Conservation (phyloP, 2,888 invertebrate genomes). For the Andrena camellia region DNA sequence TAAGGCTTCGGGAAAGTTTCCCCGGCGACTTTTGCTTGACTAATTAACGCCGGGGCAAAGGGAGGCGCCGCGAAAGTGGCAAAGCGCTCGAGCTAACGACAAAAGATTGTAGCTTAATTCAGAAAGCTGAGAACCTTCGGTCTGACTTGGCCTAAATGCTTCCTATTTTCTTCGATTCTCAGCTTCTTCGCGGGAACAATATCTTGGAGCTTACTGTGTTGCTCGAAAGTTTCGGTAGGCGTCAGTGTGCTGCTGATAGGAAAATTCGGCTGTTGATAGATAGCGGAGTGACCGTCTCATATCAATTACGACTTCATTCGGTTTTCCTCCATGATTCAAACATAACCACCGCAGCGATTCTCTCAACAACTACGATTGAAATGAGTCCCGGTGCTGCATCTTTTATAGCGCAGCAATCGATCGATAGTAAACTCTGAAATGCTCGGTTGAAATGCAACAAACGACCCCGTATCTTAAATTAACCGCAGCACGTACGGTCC, state of each 20-base stretch:
- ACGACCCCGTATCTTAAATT: constrained; percentile 14
- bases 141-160: neutral
- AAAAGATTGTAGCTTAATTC: constrained; percentile 5
- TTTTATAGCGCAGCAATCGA: neutral
- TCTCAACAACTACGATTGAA: neutral
- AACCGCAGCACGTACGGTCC: constrained; percentile 8
- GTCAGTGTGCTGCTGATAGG: too few relatives aligned
- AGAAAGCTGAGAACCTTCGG: neutral
- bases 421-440: neutral
- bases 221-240: neutral
- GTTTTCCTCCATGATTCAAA: too few relatives aligned
- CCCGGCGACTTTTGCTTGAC: constrained; percentile 20
- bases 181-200: neutral
- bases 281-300: too few relatives aligned
- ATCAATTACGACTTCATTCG: too few relatives aligned
- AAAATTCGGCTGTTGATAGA: too few relatives aligned
- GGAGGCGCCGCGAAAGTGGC: constrained; percentile 3
- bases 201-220: neutral
- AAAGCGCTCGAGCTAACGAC: constrained; percentile 4
- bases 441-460: neutral
- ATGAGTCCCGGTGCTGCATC: neutral
- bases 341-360: neutral
- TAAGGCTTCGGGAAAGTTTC: constrained; percentile 17
- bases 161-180: neutral
- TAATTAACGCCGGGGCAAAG: constrained; percentile 28